Conservation (phyloP, 2,113 vertebrate species). For the Poecilia latipinna region DNA sequence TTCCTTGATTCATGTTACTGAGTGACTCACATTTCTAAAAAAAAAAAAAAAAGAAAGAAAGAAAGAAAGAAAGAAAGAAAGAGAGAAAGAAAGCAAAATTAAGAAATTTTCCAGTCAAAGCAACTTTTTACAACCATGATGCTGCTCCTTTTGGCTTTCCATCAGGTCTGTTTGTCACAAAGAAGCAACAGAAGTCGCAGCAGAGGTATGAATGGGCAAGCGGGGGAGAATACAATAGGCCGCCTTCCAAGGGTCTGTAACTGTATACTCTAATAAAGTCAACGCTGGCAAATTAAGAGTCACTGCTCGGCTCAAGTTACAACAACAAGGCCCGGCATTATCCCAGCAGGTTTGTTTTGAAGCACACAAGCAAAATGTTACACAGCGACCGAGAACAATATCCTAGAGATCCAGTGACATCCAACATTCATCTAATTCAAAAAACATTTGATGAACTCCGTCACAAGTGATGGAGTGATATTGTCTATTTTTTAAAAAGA, state of each 20-base stretch:
- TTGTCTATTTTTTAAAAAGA: slow-evolving; percentile 15
- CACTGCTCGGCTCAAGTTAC: slow-evolving; percentile 91
- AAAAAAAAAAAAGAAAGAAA: too few relatives aligned
- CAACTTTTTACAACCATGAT: neutral
- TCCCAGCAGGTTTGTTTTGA: slow-evolving; percentile 58
- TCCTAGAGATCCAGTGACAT: slow-evolving; percentile 19
- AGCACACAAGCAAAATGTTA: slow-evolving; percentile 44
- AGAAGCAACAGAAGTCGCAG: slow-evolving; percentile 36
- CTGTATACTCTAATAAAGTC: slow-evolving; percentile 99
- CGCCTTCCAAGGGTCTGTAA: slow-evolving; percentile 96
- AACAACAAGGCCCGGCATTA: slow-evolving; percentile 91
- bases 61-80: too few relatives aligned
- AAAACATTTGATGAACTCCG: neutral
- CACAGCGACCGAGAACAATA: slow-evolving; percentile 40
- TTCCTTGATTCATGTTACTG: slow-evolving; percentile 61
- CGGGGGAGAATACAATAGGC: slow-evolving; percentile 90
- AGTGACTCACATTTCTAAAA: slow-evolving; percentile 19
- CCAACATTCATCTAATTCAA: slow-evolving; percentile 13
- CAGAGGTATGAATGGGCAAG: slow-evolving; percentile 67
- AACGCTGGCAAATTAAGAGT: slow-evolving; percentile 97
- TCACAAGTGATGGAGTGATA: neutral
- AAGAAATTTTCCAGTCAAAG: neutral
- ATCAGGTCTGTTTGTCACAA: slow-evolving; percentile 42
- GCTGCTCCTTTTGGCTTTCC: slow-evolving; percentile 9
- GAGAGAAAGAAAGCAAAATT: too few relatives aligned